A percentile compares a stretch with the other conserved stretches of the same genome.
These are phyloP conservation scores for Campodea augens DNA, from an alignment of 1,140 invertebrate species.

Conservation along the genomic window DNA sequence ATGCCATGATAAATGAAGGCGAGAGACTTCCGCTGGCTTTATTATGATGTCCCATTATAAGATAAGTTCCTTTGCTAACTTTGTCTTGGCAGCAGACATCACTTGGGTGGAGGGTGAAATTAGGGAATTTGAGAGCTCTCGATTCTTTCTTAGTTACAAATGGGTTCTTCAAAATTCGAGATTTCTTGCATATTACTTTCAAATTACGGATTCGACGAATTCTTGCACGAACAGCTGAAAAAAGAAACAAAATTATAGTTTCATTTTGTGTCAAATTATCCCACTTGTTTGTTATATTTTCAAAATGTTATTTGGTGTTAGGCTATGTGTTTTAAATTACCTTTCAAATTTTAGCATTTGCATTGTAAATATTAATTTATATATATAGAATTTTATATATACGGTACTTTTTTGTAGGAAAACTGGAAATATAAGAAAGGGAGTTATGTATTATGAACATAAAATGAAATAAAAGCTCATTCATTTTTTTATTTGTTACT, in stretches of 20 bases:
- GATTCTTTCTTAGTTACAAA: constrained; percentile 18
- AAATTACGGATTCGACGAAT: constrained; percentile 20
- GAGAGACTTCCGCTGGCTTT: constrained; percentile 19
- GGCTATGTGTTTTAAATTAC: no score
- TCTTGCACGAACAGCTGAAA: constrained; percentile 26
- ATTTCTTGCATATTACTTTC: constrained; percentile 23
- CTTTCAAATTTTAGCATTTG: no score
- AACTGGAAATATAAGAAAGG: no score
- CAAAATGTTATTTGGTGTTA: background rate
- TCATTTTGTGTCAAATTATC: background rate
- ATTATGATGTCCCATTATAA: constrained; percentile 29
- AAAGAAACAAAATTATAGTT: constrained; percentile 7
- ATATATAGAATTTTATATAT: no score
- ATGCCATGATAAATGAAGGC: constrained; percentile 28
- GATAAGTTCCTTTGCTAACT: constrained; percentile 19
- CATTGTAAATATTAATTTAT: no score
- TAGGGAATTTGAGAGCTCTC: constrained; percentile 18
- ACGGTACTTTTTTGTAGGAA: no score
- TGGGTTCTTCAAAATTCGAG: constrained; percentile 22
- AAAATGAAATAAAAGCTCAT: no score
- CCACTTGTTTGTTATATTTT: background rate
- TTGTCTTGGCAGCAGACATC: constrained; percentile 24
- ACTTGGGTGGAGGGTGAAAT: constrained; percentile 22
- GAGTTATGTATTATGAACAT: no score
- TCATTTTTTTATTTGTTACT: no score